phyloP scores from a whole-genome alignment of 2,797 vertebrate species.

The Erpetoichthys calabaricus region DNA sequence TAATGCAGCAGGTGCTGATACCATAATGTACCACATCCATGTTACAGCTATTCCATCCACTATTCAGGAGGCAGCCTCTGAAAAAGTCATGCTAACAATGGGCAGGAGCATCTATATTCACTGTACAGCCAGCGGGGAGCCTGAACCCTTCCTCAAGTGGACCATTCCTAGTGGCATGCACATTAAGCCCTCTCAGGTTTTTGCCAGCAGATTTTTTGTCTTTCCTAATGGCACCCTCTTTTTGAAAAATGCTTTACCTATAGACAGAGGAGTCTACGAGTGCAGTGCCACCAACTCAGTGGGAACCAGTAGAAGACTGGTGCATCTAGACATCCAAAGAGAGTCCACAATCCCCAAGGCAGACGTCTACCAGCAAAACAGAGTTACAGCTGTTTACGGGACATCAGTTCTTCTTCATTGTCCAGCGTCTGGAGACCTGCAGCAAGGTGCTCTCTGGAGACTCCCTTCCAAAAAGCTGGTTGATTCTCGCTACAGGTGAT shows the following conservation, averaged over 20 bases:
- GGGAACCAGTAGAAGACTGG: conserved; percentile 41
- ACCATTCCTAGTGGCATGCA: conserved; percentile 38
- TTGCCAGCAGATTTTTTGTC: conserved; percentile 48
- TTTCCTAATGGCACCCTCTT: conserved; percentile 61
- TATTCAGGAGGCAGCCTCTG: conserved; percentile 37
- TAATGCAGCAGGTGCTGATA: conserved; percentile 59
- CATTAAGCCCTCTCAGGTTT: conserved; percentile 52
- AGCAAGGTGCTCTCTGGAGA: conserved; percentile 49
- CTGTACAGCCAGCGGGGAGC: conserved; percentile 53
- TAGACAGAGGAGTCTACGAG: conserved; percentile 51
- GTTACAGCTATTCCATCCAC: conserved; percentile 52
- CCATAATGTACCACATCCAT: conserved; percentile 52
- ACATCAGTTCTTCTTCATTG: conserved; percentile 59
- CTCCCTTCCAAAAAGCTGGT: conserved; percentile 48
- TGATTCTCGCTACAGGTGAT: conserved; percentile 50
- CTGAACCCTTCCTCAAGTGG: conserved; percentile 50
- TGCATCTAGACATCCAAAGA: conserved; percentile 41
- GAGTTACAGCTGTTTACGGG: conserved; percentile 51
- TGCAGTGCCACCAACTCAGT: conserved; percentile 50
- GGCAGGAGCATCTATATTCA: conserved; percentile 47
- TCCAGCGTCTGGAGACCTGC: conserved; percentile 42
- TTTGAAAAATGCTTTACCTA: conserved; percentile 34
- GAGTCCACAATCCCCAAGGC: conserved; percentile 24
- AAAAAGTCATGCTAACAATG: conserved; percentile 34
- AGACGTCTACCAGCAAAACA: conserved; percentile 35